Base-by-base conservation (phyloP, 2,888 invertebrate species). In the Crepidodera aurea region DNA sequence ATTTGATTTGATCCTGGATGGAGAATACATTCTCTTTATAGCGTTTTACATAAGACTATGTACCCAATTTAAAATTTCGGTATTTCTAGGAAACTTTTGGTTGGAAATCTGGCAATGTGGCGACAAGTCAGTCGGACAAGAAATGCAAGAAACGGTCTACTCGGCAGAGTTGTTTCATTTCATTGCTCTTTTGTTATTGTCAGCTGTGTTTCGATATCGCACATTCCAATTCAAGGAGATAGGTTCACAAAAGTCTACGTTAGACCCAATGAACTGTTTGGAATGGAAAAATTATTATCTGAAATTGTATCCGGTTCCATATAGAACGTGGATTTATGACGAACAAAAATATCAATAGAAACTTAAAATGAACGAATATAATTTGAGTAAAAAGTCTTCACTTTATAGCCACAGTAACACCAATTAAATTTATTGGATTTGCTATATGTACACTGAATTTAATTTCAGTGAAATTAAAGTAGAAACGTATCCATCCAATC, bases 151-250 rank as follows among this genome's bases (percentile, higher is more conserved):
- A 59, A 59, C 59, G 19, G 51, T 8, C 44, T 42, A 51, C 40
- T 29, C 29, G 25, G 16, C 51, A 42, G n/a, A 51, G 59, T 40
- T 51, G 25, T 32, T 51, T 42, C 44, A 51, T 22, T 51, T 51
- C 51, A 51, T 19, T 42, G 44, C 12, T 59, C 34, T 51, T 51
- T 51, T 59, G 51, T 58, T 51, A 34, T 59, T 16, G 51, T 59
- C 59, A 59, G 59, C 59, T 59, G 59, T 59, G 51, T 51, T 51
- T 42, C 42, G 44, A 59, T 59, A 59, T 59, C 13, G 42, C 59
- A 51, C 34, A 59, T 44, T 59, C 34, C 44, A 12, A 25, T 51
- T 27, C n/a, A 48, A 46, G 42, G 27, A n/a, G n/a, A 51, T 7
- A 29, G 51, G 29, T 53, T 15, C 10, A 13, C 39, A 4, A 53